Evolutionary conservation across 2,888 invertebrate species (phyloP), one percentile per base, ranked within the genome.

Genomic region (Rosalia funebris): DNA sequence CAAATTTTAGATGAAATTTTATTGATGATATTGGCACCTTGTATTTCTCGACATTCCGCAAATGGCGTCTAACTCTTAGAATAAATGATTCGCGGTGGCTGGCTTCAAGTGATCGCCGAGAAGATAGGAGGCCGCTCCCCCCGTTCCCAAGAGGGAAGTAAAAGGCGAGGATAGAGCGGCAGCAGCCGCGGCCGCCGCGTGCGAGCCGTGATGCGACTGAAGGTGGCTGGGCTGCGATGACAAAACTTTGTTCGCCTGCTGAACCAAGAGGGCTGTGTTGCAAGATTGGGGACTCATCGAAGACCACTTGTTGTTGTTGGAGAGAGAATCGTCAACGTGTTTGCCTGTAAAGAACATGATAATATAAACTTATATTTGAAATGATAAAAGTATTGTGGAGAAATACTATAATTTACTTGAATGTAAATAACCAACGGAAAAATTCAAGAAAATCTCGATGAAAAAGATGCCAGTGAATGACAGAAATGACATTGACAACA

Each of bases 91-190:
- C 68, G 86, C 82, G 54, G 85, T 83, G 61, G 86, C 83, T 11
- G 86, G 84, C 66, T 87, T 87, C 65, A 87, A 82, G 72, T 87
- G 87, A 77, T 87, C 87, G 16, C 87, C 86, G 55, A 87, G 82
- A 39, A 87, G 82, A 74, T 87, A 87, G 72, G 86, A 86, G 62
- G 86, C 86, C 5, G 82, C 81, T 20, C 81, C 78, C 44, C 86
- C 85, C 34, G 86, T 84, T 39, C 86, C 84, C 45, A 87, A 82
- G 46, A 86, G 81, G 42, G 79, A 83, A 66, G 84, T 87, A 81
- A 84, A 89, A 75, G 85, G 87, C 39, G 84, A 86, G 65, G 83
- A 86, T 71, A 81, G 86, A 83, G 77, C 88, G 83, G 77, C 89
- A 81, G 82, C 89, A 1, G 81, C 81, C 77, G 71, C 89, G 82